Evolutionary conservation across 2,113 vertebrate species (phyloP).

Genomic region (Leucopternis melanops): DNA sequence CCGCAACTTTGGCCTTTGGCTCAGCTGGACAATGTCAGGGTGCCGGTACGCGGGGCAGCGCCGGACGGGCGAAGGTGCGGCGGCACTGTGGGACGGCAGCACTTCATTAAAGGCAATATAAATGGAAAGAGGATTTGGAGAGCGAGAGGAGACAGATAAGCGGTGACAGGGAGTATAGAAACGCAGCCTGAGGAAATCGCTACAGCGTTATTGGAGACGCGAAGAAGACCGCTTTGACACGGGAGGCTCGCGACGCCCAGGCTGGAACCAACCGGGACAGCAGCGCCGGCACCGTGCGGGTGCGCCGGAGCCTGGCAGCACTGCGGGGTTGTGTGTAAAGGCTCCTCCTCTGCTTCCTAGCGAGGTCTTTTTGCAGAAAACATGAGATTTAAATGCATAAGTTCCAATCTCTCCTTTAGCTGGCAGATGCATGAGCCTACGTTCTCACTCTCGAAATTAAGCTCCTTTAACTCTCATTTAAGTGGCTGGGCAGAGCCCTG

Average conservation of each 20-base stretch:
- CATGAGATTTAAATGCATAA: slow-evolving; percentile 33
- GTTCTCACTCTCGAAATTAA: not conserved
- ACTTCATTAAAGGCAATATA: not conserved
- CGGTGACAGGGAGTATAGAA: not conserved
- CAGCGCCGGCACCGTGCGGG: not conserved
- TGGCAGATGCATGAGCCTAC: not conserved
- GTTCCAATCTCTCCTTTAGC: slow-evolving; percentile 3
- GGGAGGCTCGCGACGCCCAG: not conserved
- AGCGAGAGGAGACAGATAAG: not conserved
- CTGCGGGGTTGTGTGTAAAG: accelerated
- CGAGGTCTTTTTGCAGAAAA: not conserved
- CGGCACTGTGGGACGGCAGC: not conserved
- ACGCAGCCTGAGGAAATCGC: not conserved
- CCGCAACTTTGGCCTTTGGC: accelerated
- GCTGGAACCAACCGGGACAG: not conserved
- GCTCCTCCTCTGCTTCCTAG: not conserved
- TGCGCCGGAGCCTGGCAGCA: not conserved
- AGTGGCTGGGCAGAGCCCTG: not conserved
- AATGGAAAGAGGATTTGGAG: slow-evolving; percentile 25
- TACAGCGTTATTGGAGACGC: not conserved
- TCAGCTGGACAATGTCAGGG: accelerated
- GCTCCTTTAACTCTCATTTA: slow-evolving; percentile 13
- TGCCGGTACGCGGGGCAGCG: accelerated
- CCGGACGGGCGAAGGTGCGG: not conserved
- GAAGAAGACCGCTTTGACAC: accelerated